phyloP scores from a whole-genome alignment of 2,888 invertebrate species.

The Ormyrus rosae region DNA sequence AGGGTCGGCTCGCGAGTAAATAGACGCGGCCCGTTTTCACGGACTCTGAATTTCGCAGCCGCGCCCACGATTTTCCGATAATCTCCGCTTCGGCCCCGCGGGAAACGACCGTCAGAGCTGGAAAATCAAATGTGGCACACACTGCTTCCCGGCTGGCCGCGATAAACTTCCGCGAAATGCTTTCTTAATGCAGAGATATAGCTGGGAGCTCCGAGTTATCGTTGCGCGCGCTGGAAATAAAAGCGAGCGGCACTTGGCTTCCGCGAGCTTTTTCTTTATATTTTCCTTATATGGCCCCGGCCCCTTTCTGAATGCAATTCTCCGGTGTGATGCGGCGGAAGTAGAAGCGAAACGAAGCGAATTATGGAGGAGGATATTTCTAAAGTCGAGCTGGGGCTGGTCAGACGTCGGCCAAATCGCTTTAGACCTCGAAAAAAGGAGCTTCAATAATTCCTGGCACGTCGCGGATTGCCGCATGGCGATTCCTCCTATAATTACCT shows the following conservation, averaged over 20 bases:
- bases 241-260: conserved; percentile 2
- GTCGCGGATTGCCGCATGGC: conserved; percentile 61
- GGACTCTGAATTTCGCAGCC: background rate
- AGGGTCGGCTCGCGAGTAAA: background rate
- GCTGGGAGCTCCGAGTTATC: conserved; percentile 2
- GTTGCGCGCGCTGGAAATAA: background rate
- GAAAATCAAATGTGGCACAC: conserved; percentile 15
- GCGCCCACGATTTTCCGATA: background rate
- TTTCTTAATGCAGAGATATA: background rate
- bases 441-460: conserved; percentile 66
- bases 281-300: conserved; percentile 4
- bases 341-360: background rate
- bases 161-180: conserved; percentile 12
- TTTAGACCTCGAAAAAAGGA: background rate
- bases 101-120: background rate
- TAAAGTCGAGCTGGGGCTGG: background rate
- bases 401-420: background rate
- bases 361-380: background rate
- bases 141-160: background rate
- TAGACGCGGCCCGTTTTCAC: background rate
- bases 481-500: conserved; percentile 67
- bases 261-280: conserved; percentile 1
- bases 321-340: conserved; percentile 9
- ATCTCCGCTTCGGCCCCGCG: background rate
- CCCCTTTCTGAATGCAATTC: background rate